Evolutionary conservation across 2,113 vertebrate genomes (phyloP).

Genomic region (Sinocyclocheilus maitianheensis): DNA sequence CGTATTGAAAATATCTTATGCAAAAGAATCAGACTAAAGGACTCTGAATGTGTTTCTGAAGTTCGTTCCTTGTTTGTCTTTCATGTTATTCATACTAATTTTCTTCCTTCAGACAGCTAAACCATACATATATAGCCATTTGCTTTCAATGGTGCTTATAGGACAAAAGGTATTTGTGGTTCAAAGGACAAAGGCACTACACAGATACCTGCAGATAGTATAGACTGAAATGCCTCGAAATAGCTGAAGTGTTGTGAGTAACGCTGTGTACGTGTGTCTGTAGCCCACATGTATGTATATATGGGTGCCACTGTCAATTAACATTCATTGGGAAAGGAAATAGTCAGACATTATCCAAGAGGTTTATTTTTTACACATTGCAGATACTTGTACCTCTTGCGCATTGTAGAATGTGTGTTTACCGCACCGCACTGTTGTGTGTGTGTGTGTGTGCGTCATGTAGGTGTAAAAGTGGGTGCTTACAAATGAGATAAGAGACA

Average conservation of each 20-base stretch:
- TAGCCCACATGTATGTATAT: neutral
- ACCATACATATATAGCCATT: neutral
- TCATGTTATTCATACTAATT: neutral
- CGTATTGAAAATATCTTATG: neutral
- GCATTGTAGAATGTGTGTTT: too few species aligned
- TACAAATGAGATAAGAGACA: constrained; percentile 25
- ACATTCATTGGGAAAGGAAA: neutral
- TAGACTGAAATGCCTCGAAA: neutral
- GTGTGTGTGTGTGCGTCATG: neutral
- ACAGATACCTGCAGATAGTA: neutral
- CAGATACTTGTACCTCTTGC: neutral
- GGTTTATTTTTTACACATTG: neutral
- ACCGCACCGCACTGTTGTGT: neutral
- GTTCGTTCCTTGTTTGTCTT: neutral
- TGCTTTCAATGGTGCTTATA: neutral
- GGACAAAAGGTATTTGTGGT: neutral
- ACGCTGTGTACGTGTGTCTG: neutral
- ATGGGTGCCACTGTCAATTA: neutral
- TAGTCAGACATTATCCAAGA: neutral
- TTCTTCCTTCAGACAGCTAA: neutral
- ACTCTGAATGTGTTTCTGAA: neutral
- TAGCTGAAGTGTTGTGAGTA: neutral
- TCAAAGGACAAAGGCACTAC: neutral
- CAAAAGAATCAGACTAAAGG: neutral
- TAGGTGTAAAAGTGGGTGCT: constrained; percentile 52